A percentile compares a stretch with the other conserved stretches of the same genome.
phyloP scores from a whole-genome alignment of 2,113 vertebrate species.

The Datnioides undecimradiatus region DNA sequence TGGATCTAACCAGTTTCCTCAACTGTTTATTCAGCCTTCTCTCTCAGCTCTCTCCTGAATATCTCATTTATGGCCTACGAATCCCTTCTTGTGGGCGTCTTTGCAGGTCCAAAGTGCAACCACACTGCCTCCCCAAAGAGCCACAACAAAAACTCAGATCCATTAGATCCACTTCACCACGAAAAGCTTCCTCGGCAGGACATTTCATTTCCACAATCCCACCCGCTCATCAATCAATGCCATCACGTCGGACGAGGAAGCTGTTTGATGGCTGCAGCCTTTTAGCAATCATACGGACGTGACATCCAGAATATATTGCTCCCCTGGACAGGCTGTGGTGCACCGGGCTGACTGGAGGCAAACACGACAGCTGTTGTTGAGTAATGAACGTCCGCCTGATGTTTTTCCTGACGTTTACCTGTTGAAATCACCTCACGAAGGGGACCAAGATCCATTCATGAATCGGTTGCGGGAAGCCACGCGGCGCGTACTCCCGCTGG shows the following conservation, averaged over 20 bases:
- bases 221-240: slow-evolving; percentile 43
- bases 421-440: background rate
- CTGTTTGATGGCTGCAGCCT: slow-evolving; percentile 48
- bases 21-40: background rate
- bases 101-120: slow-evolving; percentile 5
- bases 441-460: background rate
- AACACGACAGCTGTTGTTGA: slow-evolving; percentile 32
- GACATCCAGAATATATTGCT: slow-evolving; percentile 37
- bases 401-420: background rate
- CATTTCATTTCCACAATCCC: slow-evolving; percentile 24
- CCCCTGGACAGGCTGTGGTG: slow-evolving; percentile 5
- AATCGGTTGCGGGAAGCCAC: background rate
- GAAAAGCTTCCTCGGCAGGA: slow-evolving; percentile 31
- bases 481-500: background rate
- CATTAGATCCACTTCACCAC: slow-evolving; percentile 23
- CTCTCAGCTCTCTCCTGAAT: background rate
- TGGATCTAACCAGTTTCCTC: background rate
- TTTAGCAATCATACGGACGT: slow-evolving; percentile 18
- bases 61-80: background rate
- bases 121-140: slow-evolving; percentile 7
- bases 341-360: slow-evolving; percentile 2
- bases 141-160: slow-evolving; percentile 23
- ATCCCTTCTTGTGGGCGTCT: background rate
- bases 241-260: background rate
- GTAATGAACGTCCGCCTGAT: slow-evolving; percentile 11